phyloP scores from a whole-genome alignment of 2,888 invertebrate species.

The Eumacrocentrus americanus region DNA sequence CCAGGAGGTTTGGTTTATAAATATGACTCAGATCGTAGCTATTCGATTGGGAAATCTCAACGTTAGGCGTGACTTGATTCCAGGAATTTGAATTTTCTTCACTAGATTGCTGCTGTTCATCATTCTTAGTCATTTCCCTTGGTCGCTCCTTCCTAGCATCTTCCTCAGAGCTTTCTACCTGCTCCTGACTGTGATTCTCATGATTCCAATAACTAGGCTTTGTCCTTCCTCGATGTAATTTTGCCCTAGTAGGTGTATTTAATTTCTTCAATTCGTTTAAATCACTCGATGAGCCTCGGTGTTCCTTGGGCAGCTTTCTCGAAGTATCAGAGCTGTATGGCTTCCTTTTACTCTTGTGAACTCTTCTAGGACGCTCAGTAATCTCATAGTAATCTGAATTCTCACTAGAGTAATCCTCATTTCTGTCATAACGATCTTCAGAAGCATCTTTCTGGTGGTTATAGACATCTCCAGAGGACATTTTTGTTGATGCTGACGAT shows the following conservation, averaged over 20 bases:
- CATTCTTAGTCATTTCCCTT: background rate
- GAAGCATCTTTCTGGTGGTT: constrained; percentile 14
- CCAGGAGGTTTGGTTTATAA: constrained; percentile 53
- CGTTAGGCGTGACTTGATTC: constrained; percentile 51
- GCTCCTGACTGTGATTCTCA: constrained; percentile 40
- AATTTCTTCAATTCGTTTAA: constrained; percentile 41
- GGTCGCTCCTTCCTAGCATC: constrained; percentile 27
- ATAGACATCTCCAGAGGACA: constrained; percentile 30
- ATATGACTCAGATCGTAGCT: constrained; percentile 50
- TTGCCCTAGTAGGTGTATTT: constrained; percentile 40
- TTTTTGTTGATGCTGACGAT: constrained; percentile 26
- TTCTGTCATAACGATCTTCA: constrained; percentile 41
- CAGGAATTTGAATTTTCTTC: constrained; percentile 39
- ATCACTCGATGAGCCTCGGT: constrained; percentile 41
- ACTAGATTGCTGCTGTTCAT: constrained; percentile 34
- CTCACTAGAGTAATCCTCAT: constrained; percentile 49
- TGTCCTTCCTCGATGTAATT: constrained; percentile 40
- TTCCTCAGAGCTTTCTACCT: constrained; percentile 42
- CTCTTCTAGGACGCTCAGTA: constrained; percentile 46
- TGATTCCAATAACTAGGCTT: constrained; percentile 45
- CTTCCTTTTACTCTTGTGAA: constrained; percentile 47
- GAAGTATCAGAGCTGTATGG: constrained; percentile 42
- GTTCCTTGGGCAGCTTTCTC: constrained; percentile 52
- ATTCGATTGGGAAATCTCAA: constrained; percentile 51
- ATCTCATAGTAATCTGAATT: constrained; percentile 51